Conservation (phyloP, 2,113 vertebrate species). For the Carettochelys insculpta region DNA sequence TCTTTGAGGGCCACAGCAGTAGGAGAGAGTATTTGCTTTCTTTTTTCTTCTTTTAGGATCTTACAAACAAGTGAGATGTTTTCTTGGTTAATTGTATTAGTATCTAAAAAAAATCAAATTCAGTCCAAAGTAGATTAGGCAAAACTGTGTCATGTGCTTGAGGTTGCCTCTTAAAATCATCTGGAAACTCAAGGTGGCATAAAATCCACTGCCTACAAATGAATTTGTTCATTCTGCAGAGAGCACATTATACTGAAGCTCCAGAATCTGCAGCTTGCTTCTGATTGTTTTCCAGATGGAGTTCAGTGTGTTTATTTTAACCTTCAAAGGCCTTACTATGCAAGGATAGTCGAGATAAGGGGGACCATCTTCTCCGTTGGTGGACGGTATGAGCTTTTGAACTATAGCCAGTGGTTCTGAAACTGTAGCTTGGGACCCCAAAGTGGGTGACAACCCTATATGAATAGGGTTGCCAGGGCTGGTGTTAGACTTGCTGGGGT, state of each 20-base stretch:
- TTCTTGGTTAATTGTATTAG: accelerated
- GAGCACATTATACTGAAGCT: background rate
- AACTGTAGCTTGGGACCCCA: no score
- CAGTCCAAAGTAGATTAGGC: accelerated
- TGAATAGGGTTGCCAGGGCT: no score
- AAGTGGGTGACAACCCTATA: no score
- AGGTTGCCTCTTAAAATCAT: no score
- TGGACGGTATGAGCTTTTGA: no score
- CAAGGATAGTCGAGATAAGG: no score
- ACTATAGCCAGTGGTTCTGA: no score
- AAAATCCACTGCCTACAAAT: no score
- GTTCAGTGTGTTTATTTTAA: background rate
- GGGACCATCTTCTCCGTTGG: no score
- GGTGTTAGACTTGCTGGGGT: no score
- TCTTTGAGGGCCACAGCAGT: accelerated
- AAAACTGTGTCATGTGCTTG: accelerated
- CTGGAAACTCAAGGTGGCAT: background rate
- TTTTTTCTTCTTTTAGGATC: background rate
- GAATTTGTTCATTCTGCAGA: no score
- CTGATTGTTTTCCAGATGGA: background rate
- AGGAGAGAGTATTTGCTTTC: accelerated
- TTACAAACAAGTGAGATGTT: background rate
- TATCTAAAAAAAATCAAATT: background rate
- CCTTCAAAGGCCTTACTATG: background rate
- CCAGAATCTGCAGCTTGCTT: background rate